Percentiles rank a stretch among this genome's conserved stretches.
Conservation (phyloP, 2,797 vertebrate species). For the Sebastiscus albofasciatus region DNA sequence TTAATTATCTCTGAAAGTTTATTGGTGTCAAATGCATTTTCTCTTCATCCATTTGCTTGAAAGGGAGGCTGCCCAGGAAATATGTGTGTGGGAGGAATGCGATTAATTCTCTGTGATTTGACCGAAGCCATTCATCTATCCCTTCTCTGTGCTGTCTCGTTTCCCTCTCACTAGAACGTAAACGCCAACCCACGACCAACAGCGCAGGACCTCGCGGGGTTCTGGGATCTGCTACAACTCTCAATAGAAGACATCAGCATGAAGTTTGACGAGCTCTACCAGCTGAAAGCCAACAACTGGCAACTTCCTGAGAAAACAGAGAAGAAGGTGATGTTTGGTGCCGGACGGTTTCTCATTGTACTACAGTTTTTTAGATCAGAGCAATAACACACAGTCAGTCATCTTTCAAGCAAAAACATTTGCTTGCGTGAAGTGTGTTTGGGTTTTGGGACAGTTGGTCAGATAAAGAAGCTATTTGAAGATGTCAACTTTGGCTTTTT, state of each 20-base stretch:
- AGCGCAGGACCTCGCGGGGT: conserved; percentile 97
- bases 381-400: background rate
- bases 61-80: background rate
- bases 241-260: conserved; percentile 99
- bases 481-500: background rate
- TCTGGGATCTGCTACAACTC: conserved; percentile 99
- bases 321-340: conserved; percentile 87
- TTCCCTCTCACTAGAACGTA: conserved; percentile 81
- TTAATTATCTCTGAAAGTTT: background rate
- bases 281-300: conserved; percentile 97
- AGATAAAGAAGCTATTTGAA: background rate
- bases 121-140: background rate
- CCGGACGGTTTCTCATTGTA: background rate
- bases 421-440: background rate
- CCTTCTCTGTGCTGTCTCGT: background rate
- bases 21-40: conserved; percentile 9
- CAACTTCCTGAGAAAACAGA: conserved; percentile 86
- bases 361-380: background rate
- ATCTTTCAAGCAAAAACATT: background rate
- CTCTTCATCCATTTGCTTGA: background rate
- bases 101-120: background rate
- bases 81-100: background rate
- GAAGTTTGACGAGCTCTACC: conserved; percentile 99
- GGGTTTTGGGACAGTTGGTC: background rate
- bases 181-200: conserved; percentile 95